These are phyloP conservation scores for Eospalax fontanierii DNA, from an alignment of 2,797 vertebrate genomes.

Conservation along the genomic window DNA sequence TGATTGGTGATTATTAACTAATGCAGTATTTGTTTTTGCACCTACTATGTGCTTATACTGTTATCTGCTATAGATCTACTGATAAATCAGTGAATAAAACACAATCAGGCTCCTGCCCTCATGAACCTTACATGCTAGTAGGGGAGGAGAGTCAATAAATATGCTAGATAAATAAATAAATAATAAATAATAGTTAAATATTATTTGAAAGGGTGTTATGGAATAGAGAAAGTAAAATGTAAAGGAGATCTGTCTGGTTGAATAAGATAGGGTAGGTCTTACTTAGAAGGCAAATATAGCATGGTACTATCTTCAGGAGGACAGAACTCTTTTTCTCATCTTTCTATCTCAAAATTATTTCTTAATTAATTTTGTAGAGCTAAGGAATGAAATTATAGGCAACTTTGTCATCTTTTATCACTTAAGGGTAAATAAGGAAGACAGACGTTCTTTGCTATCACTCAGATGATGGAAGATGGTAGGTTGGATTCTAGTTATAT, in stretches of 20 bases:
- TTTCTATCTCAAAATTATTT: not conserved
- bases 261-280: too few species aligned
- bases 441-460: not conserved
- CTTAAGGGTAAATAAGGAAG: not conserved
- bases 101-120: not conserved
- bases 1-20: not conserved
- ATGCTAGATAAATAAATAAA: not conserved
- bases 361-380: not conserved
- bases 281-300: too few species aligned
- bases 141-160: not conserved
- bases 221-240: not conserved
- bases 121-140: not conserved
- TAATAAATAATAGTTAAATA: not conserved
- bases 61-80: not conserved
- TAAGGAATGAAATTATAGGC: not conserved
- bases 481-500: not conserved
- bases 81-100: not conserved
- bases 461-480: not conserved
- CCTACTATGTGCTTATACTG: not conserved
- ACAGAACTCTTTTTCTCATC: not conserved
- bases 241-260: too few species aligned
- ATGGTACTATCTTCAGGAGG: too few species aligned
- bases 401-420: not conserved
- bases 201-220: not conserved
- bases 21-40: not conserved